A percentile compares a stretch with the other conserved stretches of the same genome.
Conservation (phyloP, 2,113 vertebrate genomes). For the Euleptes europaea region DNA sequence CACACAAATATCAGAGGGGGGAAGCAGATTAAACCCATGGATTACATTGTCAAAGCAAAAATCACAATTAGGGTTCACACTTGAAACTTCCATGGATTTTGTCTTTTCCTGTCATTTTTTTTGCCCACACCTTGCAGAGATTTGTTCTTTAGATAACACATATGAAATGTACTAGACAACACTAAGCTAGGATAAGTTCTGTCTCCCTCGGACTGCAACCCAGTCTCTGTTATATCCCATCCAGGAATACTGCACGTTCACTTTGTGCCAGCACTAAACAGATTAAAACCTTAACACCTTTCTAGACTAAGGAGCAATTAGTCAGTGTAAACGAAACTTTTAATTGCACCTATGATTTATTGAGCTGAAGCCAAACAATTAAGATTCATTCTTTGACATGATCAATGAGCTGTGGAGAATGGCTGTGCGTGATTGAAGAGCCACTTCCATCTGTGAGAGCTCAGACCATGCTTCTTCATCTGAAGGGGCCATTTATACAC, state of each 20-base stretch:
- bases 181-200: background rate
- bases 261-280: background rate
- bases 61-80: too few relatives aligned
- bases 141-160: conserved; percentile 4
- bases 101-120: background rate
- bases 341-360: conserved; percentile 64
- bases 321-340: conserved; percentile 46
- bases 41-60: too few relatives aligned
- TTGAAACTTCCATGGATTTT: background rate
- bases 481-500: rapidly evolving
- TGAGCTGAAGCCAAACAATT: conserved; percentile 36
- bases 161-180: background rate
- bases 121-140: background rate
- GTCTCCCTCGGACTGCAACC: rapidly evolving
- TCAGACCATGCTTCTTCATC: background rate
- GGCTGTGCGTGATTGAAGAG: conserved; percentile 12
- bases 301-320: conserved; percentile 40
- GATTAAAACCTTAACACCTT: conserved; percentile 34
- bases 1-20: too few relatives aligned
- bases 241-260: background rate
- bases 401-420: conserved; percentile 32
- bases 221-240: background rate
- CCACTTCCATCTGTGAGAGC: background rate
- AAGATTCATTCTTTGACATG: conserved; percentile 41
- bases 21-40: too few relatives aligned